These are phyloP conservation scores for Drosophila ohnishii DNA, from an alignment of 1,140 invertebrate genomes.

Conservation along the genomic window DNA sequence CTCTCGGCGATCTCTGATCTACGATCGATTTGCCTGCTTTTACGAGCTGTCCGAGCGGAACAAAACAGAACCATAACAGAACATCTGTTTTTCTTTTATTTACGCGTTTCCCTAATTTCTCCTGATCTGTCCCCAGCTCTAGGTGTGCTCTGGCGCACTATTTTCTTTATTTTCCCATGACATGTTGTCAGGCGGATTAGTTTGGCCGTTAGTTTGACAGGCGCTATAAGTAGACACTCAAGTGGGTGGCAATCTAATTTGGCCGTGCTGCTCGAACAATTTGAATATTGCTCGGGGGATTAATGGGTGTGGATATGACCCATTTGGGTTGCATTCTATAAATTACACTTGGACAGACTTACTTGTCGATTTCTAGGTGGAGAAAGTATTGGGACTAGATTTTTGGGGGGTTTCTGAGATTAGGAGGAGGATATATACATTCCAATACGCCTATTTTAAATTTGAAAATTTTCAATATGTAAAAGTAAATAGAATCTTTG, in stretches of 20 bases:
- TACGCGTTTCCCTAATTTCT: constrained; percentile 30
- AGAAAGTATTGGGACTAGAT: background rate
- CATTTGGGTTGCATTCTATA: constrained; percentile 47
- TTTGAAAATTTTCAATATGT: no score
- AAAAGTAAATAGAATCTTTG: no score
- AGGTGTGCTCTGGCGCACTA: constrained; percentile 12
- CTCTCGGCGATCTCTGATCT: constrained; percentile 11
- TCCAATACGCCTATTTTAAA: no score
- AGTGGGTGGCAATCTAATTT: constrained; percentile 49
- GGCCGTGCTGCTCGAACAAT: constrained; percentile 42
- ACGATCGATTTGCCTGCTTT: constrained; percentile 37
- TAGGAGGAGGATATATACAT: background rate
- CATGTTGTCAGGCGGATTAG: constrained; percentile 55
- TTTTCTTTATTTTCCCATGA: constrained; percentile 36
- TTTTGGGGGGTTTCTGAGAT: no score
- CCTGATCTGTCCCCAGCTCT: constrained; percentile 15
- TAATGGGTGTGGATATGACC: constrained; percentile 47
- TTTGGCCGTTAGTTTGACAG: constrained; percentile 55
- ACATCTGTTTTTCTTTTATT: constrained; percentile 56
- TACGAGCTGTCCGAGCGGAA: constrained; percentile 31
- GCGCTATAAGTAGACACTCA: constrained; percentile 25
- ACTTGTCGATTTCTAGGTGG: background rate
- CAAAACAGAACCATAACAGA: constrained; percentile 46
- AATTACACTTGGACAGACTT: constrained; percentile 11
- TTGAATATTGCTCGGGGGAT: constrained; percentile 46